These are phyloP conservation scores for Bryconaethiops microstoma DNA, from an alignment of 2,797 vertebrate genomes.

Conservation along the genomic window DNA sequence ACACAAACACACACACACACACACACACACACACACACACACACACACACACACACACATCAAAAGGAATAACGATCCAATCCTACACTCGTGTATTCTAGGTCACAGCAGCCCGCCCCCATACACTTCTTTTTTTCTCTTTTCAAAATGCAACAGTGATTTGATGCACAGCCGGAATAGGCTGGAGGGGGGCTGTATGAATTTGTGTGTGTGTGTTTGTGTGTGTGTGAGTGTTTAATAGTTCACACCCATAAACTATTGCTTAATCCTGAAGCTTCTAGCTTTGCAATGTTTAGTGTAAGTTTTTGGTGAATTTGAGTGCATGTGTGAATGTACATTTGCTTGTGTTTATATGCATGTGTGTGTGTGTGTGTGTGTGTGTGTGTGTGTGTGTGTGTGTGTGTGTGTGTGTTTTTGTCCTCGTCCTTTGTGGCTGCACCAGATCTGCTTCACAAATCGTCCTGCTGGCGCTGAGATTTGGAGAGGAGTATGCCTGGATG, in stretches of 20 bases:
- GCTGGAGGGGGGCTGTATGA: slow-evolving; percentile 36
- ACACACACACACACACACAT: slow-evolving; percentile 57
- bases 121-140: slow-evolving; percentile 36
- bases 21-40: slow-evolving; percentile 53
- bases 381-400: slow-evolving; percentile 22
- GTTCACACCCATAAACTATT: slow-evolving; percentile 5
- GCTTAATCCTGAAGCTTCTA: slow-evolving; percentile 20
- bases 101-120: slow-evolving; percentile 56
- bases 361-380: slow-evolving; percentile 19
- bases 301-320: neutral
- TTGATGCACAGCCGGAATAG: slow-evolving; percentile 39
- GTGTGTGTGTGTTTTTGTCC: slow-evolving; percentile 2
- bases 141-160: slow-evolving; percentile 54
- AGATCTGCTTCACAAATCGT: slow-evolving; percentile 28
- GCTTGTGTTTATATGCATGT: slow-evolving; percentile 9
- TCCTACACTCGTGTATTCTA: slow-evolving; percentile 56
- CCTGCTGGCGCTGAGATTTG: slow-evolving; percentile 16
- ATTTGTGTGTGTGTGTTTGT: slow-evolving; percentile 19
- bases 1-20: slow-evolving; percentile 55
- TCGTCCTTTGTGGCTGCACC: slow-evolving; percentile 29
- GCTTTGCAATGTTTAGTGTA: neutral
- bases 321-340: slow-evolving; percentile 4
- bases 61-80: slow-evolving; percentile 61
- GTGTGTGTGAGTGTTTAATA: neutral
- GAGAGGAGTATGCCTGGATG: neutral